Evolutionary conservation across 2,797 vertebrate genomes (phyloP).

Genomic region (Spheniscus humboldti): DNA sequence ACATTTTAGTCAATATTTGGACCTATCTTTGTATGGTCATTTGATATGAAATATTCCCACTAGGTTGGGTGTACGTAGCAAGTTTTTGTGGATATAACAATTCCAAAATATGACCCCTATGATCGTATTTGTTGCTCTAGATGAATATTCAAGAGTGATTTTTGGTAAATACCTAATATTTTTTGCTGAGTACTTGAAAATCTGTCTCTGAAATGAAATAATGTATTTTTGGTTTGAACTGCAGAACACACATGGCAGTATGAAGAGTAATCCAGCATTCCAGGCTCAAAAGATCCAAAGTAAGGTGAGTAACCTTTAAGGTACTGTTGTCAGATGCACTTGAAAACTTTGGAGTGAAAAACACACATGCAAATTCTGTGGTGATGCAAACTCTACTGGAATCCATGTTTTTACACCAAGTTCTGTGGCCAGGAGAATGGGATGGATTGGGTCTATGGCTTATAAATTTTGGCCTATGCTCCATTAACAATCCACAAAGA

Average conservation of each 20-base stretch:
- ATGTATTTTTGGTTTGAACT: background rate
- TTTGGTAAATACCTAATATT: background rate
- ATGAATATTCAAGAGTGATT: background rate
- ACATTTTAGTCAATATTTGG: background rate
- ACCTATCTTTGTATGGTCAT: background rate
- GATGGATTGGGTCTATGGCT: background rate
- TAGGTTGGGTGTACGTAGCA: background rate
- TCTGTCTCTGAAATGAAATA: background rate
- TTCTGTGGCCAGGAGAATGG: background rate
- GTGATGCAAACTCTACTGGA: background rate
- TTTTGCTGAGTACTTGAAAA: constrained; percentile 1
- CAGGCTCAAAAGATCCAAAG: constrained; percentile 47
- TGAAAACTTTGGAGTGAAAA: background rate
- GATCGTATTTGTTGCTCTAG: background rate
- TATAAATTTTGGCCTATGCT: background rate
- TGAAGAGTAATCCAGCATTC: background rate
- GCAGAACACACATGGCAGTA: background rate
- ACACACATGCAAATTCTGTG: background rate
- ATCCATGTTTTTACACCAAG: background rate
- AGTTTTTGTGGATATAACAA: background rate
- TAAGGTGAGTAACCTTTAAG: constrained; percentile 32
- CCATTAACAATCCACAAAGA: background rate
- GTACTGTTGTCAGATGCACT: background rate
- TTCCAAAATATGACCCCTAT: background rate
- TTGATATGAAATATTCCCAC: background rate